Evolutionary conservation across 2,888 invertebrate genomes (phyloP).

Genomic region (Leptogaster cylindrica): DNA sequence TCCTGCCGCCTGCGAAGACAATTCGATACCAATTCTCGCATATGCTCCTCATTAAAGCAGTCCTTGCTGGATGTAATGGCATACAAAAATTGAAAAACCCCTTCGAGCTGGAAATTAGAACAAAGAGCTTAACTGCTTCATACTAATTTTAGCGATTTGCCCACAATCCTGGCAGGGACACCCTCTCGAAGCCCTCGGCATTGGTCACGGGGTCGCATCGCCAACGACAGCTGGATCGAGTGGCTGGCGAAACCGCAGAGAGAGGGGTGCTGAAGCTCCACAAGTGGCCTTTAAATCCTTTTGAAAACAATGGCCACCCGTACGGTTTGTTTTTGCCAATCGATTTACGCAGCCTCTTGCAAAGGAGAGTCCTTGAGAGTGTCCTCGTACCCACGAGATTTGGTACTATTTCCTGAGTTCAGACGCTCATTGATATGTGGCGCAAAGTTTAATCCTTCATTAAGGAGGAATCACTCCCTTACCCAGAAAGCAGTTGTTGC

Average conservation of each 20-base stretch:
- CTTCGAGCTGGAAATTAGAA: too few species aligned
- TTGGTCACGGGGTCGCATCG: slow-evolving; percentile 22
- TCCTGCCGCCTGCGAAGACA: too few species aligned
- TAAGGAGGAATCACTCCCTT: slow-evolving; percentile 3
- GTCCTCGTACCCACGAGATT: slow-evolving; percentile 1
- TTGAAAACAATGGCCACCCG: slow-evolving; percentile 45
- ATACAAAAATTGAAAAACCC: too few species aligned
- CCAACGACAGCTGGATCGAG: slow-evolving; percentile 25
- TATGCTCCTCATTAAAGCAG: too few species aligned
- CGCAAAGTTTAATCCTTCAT: slow-evolving; percentile 26
- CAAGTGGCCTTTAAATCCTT: slow-evolving; percentile 17
- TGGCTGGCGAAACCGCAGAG: background rate
- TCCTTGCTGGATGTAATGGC: too few species aligned
- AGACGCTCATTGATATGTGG: slow-evolving; percentile 12
- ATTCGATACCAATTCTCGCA: too few species aligned
- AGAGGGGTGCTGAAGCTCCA: slow-evolving; percentile 11
- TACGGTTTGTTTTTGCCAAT: slow-evolving; percentile 46
- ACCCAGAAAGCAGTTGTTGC: slow-evolving; percentile 2
- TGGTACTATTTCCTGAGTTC: background rate
- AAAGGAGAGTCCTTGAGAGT: slow-evolving; percentile 38
- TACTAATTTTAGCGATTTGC: slow-evolving; percentile 25
- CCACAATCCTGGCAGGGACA: slow-evolving; percentile 16
- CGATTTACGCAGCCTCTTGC: slow-evolving; percentile 43
- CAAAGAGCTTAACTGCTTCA: slow-evolving; percentile 5
- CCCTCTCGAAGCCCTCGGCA: slow-evolving; percentile 11